Evolutionary conservation across 2,888 invertebrate genomes (phyloP).

Genomic region (Drosophila siamana): DNA sequence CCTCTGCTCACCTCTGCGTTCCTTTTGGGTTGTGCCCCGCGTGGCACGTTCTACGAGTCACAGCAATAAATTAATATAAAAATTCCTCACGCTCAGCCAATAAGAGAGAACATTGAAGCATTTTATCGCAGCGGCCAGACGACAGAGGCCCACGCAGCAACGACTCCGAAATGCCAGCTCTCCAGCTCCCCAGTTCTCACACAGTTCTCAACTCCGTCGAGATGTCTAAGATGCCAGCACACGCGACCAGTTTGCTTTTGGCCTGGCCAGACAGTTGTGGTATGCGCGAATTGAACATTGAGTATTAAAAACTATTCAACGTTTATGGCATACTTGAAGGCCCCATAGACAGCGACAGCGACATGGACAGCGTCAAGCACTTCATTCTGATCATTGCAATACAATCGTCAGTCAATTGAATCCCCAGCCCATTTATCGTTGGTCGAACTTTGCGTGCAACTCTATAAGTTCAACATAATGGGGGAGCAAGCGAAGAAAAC

Average conservation of each 20-base stretch:
- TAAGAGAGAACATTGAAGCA: slow-evolving; percentile 76
- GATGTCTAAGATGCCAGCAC: slow-evolving; percentile 73
- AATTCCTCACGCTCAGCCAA: slow-evolving; percentile 84
- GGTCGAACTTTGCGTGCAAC: slow-evolving; percentile 26
- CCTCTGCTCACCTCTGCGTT: not conserved
- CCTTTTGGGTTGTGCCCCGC: not conserved
- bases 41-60: slow-evolving; percentile 41
- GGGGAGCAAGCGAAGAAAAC: not conserved
- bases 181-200: too few species aligned
- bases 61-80: slow-evolving; percentile 81
- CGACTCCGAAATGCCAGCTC: too few species aligned
- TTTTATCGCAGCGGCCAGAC: slow-evolving; percentile 72
- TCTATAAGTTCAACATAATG: slow-evolving; percentile 18
- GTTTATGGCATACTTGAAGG: slow-evolving; percentile 56
- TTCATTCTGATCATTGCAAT: slow-evolving; percentile 4
- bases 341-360: slow-evolving; percentile 2
- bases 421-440: not conserved
- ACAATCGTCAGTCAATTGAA: slow-evolving; percentile 31
- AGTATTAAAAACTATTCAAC: slow-evolving; percentile 60
- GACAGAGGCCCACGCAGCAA: slow-evolving; percentile 36
- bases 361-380: not conserved
- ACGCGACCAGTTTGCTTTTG: slow-evolving; percentile 70
- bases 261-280: slow-evolving; percentile 55
- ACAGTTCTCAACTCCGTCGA: slow-evolving; percentile 4
- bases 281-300: slow-evolving; percentile 62